Percentiles rank a stretch among this genome's conserved stretches.
These are phyloP conservation scores for Pentalonia nigronervosa DNA, from an alignment of 1,140 invertebrate species.

Conservation along the genomic window DNA sequence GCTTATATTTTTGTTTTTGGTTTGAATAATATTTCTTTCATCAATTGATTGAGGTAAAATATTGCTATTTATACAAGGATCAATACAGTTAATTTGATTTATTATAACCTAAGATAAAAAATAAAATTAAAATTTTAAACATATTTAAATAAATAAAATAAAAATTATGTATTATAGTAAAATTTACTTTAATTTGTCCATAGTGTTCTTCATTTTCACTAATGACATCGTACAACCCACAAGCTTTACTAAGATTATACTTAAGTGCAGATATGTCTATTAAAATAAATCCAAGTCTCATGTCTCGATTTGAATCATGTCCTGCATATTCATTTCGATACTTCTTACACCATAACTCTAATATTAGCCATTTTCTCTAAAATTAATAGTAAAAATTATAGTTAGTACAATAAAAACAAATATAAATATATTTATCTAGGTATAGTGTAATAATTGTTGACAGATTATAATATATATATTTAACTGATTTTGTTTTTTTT, in stretches of 20 bases:
- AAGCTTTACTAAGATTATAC: neutral
- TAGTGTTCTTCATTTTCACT: conserved; percentile 45
- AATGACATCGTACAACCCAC: conserved; percentile 30
- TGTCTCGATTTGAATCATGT: conserved; percentile 30
- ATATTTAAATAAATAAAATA: neutral
- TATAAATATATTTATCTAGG: neutral
- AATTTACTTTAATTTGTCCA: conserved; percentile 45
- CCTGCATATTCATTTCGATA: conserved; percentile 37
- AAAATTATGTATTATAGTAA: neutral
- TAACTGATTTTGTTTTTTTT: neutral
- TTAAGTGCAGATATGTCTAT: conserved; percentile 4
- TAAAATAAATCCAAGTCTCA: conserved; percentile 26
- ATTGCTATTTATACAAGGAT: neutral
- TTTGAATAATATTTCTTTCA: neutral
- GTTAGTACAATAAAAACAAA: neutral
- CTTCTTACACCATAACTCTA: conserved; percentile 45
- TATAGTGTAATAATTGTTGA: neutral
- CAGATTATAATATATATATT: neutral
- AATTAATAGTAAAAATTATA: neutral
- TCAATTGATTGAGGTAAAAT: neutral
- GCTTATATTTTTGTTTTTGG: neutral
- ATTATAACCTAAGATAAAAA: neutral
- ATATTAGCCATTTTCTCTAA: conserved; percentile 29
- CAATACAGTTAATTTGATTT: neutral
- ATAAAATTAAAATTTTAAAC: neutral